phyloP scores from a whole-genome alignment of 2,113 vertebrate species.

The Hyperopisus bebe region DNA sequence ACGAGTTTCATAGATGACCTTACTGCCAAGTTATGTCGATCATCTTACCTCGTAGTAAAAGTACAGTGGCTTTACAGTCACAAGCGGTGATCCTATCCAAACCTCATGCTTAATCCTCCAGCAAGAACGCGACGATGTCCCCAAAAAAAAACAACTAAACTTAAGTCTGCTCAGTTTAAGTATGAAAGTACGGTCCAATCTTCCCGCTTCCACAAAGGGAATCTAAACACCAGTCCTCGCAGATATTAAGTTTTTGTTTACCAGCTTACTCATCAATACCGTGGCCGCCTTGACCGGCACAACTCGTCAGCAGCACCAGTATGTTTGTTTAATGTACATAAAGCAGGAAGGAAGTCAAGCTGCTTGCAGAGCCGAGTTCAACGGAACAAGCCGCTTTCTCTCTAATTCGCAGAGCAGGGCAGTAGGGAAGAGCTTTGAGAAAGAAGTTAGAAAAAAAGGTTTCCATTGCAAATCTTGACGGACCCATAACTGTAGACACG shows the following conservation, averaged over 20 bases:
- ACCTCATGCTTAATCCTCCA: background rate
- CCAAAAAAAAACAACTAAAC: background rate
- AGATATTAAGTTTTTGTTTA: background rate
- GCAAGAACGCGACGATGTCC: background rate
- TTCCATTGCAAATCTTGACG: slow-evolving; percentile 16
- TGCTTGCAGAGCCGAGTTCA: slow-evolving; percentile 36
- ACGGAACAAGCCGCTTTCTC: slow-evolving; percentile 36
- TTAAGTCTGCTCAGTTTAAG: background rate
- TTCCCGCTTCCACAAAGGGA: background rate
- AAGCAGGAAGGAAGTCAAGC: slow-evolving; percentile 48
- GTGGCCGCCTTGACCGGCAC: background rate
- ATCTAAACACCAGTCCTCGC: background rate
- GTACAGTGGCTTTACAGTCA: background rate
- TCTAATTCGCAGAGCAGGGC: slow-evolving; percentile 21
- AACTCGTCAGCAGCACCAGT: slow-evolving; percentile 22
- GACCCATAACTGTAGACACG: background rate
- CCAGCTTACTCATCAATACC: background rate
- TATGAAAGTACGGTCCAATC: slow-evolving; percentile 12
- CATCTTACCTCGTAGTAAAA: slow-evolving; percentile 16
- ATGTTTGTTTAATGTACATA: slow-evolving; percentile 42
- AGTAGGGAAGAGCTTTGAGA: slow-evolving; percentile 29
- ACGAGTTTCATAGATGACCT: slow-evolving; percentile 3
- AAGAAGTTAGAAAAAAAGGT: slow-evolving; percentile 17
- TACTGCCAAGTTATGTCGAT: background rate
- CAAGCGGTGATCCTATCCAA: background rate